phyloP scores from a whole-genome alignment of 2,797 vertebrate genomes.

The Fistularia tabacaria region DNA sequence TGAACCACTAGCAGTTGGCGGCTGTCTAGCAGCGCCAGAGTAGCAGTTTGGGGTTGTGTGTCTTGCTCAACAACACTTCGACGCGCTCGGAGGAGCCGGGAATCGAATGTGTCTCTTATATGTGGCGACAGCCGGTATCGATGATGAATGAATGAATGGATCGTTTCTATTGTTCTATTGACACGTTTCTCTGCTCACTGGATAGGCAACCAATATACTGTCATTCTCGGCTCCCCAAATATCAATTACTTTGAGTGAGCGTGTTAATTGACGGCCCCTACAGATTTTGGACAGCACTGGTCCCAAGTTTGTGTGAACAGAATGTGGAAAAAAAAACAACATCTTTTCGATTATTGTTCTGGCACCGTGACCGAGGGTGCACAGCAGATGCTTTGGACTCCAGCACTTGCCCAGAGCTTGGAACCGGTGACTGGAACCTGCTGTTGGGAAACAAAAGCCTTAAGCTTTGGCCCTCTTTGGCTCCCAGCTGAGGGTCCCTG shows the following conservation, averaged over 20 bases:
- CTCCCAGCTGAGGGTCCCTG: slow-evolving; percentile 32
- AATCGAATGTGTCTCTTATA: too few species aligned
- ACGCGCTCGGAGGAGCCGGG: too few species aligned
- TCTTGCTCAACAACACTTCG: too few species aligned
- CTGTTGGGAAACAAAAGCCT: slow-evolving; percentile 67
- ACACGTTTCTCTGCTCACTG: too few species aligned
- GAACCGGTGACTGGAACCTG: slow-evolving; percentile 54
- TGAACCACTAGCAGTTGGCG: too few species aligned
- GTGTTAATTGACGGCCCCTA: slow-evolving; percentile 75
- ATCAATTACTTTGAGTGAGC: slow-evolving; percentile 28
- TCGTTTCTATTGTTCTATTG: too few species aligned
- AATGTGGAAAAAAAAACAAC: slow-evolving; percentile 3
- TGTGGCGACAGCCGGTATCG: too few species aligned
- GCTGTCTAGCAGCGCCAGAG: too few species aligned
- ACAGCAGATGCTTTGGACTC: slow-evolving; percentile 13
- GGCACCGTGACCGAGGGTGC: neutral
- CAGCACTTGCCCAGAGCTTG: slow-evolving; percentile 16
- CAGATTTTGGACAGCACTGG: slow-evolving; percentile 45
- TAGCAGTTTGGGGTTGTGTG: too few species aligned
- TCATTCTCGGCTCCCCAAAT: too few species aligned
- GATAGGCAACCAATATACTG: too few species aligned
- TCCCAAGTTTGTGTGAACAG: slow-evolving; percentile 9
- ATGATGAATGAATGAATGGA: too few species aligned
- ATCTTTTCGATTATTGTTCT: neutral
- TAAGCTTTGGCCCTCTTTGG: slow-evolving; percentile 53